Percentiles rank a stretch among this genome's conserved stretches.
Evolutionary conservation across 2,797 vertebrate species (phyloP).

Genomic region (Amniataba percoides): DNA sequence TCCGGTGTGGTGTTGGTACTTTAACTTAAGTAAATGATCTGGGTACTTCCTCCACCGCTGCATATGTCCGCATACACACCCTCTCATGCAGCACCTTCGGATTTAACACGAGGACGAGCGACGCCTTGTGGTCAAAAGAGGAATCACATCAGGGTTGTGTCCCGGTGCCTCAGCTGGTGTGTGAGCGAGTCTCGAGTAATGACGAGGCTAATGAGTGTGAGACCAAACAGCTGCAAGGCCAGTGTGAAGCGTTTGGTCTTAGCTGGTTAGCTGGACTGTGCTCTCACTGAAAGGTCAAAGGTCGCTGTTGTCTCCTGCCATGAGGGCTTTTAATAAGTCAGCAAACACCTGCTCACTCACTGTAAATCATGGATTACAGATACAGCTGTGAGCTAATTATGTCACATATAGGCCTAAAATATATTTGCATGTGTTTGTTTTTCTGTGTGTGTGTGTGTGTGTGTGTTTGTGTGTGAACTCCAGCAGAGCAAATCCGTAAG

Average conservation of each 20-base stretch:
- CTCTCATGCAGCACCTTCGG: background rate
- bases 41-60: background rate
- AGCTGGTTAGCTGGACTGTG: slow-evolving; percentile 1
- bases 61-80: background rate
- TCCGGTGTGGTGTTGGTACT: background rate
- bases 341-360: slow-evolving; percentile 21
- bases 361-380: slow-evolving; percentile 27
- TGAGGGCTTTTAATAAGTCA: slow-evolving; percentile 16
- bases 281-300: slow-evolving; percentile 44
- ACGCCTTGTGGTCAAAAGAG: slow-evolving; percentile 58
- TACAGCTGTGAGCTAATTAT: slow-evolving; percentile 27
- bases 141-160: slow-evolving; percentile 3
- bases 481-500: slow-evolving; percentile 92
- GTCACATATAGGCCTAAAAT: slow-evolving; percentile 7
- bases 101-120: slow-evolving; percentile 18
- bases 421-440: background rate
- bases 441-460: slow-evolving; percentile 24
- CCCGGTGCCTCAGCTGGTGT: slow-evolving; percentile 32
- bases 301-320: slow-evolving; percentile 3
- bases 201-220: slow-evolving; percentile 51
- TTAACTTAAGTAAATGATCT: background rate
- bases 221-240: slow-evolving; percentile 44
- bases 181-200: slow-evolving; percentile 50
- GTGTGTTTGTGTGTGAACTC: slow-evolving; percentile 11
- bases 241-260: slow-evolving; percentile 7